Conservation (phyloP, 2,888 invertebrate species). For the Harpalus rubripes region DNA sequence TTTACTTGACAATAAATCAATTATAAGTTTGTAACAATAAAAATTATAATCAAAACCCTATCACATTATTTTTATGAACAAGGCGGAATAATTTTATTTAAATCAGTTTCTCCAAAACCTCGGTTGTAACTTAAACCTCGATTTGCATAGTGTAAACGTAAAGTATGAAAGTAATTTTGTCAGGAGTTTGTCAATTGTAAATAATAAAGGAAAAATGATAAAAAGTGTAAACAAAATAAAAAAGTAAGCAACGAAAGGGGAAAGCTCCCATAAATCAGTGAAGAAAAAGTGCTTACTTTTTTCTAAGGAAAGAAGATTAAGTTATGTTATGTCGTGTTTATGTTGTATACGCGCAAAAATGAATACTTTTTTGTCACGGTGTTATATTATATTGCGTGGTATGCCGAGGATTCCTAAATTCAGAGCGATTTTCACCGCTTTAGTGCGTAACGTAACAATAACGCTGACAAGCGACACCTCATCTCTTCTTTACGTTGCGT, state of each 20-base stretch:
- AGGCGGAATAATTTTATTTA: no score
- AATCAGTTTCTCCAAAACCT: background rate
- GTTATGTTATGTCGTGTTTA: slow-evolving; percentile 57
- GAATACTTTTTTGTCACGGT: slow-evolving; percentile 51
- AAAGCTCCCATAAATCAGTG: slow-evolving; percentile 54
- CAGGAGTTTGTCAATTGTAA: slow-evolving; percentile 26
- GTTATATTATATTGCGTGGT: slow-evolving; percentile 41
- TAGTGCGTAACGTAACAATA: slow-evolving; percentile 52
- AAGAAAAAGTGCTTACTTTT: slow-evolving; percentile 44
- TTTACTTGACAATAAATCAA: no score
- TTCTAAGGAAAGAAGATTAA: slow-evolving; percentile 54
- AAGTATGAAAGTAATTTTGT: slow-evolving; percentile 34
- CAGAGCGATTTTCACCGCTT: slow-evolving; percentile 40
- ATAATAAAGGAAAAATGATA: slow-evolving; percentile 45
- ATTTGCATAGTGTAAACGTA: background rate
- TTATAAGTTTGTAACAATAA: no score
- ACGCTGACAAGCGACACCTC: slow-evolving; percentile 3
- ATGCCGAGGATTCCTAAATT: slow-evolving; percentile 23
- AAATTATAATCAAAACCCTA: no score
- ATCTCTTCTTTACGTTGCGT: background rate
- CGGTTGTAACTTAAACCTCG: background rate
- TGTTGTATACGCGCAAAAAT: slow-evolving; percentile 43
- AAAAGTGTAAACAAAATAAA: slow-evolving; percentile 56
- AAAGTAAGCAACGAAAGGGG: slow-evolving; percentile 36
- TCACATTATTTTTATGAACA: no score